Base-by-base conservation (phyloP, 2,797 vertebrate species). In the Myripristis murdjan region DNA sequence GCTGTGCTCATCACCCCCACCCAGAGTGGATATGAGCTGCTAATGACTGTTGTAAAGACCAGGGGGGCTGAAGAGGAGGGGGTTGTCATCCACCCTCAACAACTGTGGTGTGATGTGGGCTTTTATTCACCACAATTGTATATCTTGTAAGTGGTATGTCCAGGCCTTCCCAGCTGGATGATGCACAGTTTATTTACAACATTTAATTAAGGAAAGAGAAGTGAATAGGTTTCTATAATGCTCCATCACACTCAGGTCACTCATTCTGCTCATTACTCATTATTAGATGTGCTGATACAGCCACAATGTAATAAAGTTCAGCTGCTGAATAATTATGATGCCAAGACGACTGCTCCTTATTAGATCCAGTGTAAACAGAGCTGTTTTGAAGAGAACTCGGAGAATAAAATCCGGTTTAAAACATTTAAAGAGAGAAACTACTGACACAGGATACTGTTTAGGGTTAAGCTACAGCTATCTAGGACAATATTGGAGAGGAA, bases 11-110 rank as follows among this genome's bases (percentile, higher is more conserved):
- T 85, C 70, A 54, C 88, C 82, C 82, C 83, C 81, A 69, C 72
- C 81, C 84, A 35, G 52, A 70, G 74, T 85, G 86, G 86, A 91
- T 89, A 83, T 85, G 83, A 89, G 87, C 87, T 47, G 80, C 92
- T 95, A 95, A 95, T 95, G 91, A 93, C 89, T 73, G 86, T 39
- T 79, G 82, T 94, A 93, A 94, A 93, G 84, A 54, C 61, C 62
- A 18, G 56, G 39, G 48, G 66, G 64, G 54, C 1, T 28, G 72
- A 33, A 12, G 23, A 31, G 24, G 35, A 22, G 64, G 24, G 58
- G 41, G 47, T 18, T 49, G 70, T 46, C 59, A 24, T 56, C 64
- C 71, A 59, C 56, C 24, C 68, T 70, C 54, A 83, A 70, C 62
- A 67, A 46, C 51, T 62, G 35, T 75, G 59, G 24, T n/a, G 23